phyloP scores from a whole-genome alignment of 2,113 vertebrate species.

The Xiphophorus maculatus region DNA sequence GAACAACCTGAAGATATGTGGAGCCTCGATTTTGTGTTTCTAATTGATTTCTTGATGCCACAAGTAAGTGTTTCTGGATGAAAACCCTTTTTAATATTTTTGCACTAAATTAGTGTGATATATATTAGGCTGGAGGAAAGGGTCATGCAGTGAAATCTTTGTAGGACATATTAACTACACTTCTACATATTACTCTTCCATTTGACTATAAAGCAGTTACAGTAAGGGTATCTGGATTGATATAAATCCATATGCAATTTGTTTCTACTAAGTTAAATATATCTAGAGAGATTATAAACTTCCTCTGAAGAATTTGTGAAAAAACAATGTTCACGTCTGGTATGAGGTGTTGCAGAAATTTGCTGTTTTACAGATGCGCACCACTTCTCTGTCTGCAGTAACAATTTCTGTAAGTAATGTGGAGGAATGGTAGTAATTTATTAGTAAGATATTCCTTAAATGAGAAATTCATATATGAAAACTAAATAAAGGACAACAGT shows the following conservation, averaged over 20 bases:
- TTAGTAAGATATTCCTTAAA: background rate
- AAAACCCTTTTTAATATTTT: background rate
- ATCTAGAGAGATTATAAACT: too few relatives aligned
- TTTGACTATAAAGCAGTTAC: background rate
- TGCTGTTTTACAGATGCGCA: background rate
- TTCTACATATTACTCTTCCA: background rate
- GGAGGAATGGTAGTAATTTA: too few relatives aligned
- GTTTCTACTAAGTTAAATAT: background rate
- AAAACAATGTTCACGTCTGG: background rate
- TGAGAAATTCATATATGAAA: background rate
- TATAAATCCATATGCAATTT: background rate
- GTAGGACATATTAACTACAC: background rate
- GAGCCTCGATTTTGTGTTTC: background rate
- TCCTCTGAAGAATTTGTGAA: background rate
- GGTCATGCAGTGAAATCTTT: background rate
- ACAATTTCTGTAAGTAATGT: too few relatives aligned
- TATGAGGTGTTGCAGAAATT: background rate
- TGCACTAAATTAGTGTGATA: background rate
- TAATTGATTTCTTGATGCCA: background rate
- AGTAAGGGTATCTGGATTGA: background rate
- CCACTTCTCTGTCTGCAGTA: background rate
- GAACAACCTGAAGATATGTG: background rate
- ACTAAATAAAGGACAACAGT: background rate
- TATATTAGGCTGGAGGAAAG: background rate
- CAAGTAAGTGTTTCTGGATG: background rate